Evolutionary conservation across 2,113 vertebrate genomes (phyloP), one percentile per base, ranked within the genome.

Genomic region (Eubucco bourcierii): DNA sequence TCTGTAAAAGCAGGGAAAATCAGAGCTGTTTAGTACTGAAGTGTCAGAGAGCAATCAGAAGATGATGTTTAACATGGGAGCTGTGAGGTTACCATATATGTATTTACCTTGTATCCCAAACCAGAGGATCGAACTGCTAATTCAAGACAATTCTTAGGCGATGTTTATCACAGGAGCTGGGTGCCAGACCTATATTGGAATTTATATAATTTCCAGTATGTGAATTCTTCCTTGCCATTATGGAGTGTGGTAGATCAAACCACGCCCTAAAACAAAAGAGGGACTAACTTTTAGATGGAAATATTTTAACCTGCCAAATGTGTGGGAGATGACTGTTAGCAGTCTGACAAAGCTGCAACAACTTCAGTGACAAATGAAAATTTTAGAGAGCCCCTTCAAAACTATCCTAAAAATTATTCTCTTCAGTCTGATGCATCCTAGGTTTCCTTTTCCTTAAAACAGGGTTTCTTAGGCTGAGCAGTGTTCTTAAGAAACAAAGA

Each of bases 401-500:
- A 24, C 44, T 84, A 3, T 37, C 6, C 27, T 65, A 79, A 83
- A 92, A 83, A 20, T 12, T 1, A 9, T 23, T 64, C 14, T 87
- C 65, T 77, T 77, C 6, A 63, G 77, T 80, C 27, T 53, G 12
- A 7, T 15, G 4, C 0, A 0, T 44, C 47, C 16, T 50, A 6
- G 27, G 8, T 59, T 94, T 72, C 12, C 15, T 84, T 72, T 80
- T 68, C n/a, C 46, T 76, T 79, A 55, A 78, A 74, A 44, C 47
- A 60, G 61, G 24, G 12, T 10, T 81, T 68, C 39, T 65, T 93
- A 75, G 24, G 3, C 14, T 78, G 66, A 55, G 18, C 2, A 3
- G 11, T 41, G 9, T 37, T 72, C 29, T 56, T 59, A 84, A 76
- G 53, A n/a, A 85, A 24, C 21, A 29, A 75, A 74, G 52, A 44